A percentile compares a stretch with the other conserved stretches of the same genome.
Conservation (phyloP, 92 coral and sea anemone species). For the Phenganax stokvisi region DNA sequence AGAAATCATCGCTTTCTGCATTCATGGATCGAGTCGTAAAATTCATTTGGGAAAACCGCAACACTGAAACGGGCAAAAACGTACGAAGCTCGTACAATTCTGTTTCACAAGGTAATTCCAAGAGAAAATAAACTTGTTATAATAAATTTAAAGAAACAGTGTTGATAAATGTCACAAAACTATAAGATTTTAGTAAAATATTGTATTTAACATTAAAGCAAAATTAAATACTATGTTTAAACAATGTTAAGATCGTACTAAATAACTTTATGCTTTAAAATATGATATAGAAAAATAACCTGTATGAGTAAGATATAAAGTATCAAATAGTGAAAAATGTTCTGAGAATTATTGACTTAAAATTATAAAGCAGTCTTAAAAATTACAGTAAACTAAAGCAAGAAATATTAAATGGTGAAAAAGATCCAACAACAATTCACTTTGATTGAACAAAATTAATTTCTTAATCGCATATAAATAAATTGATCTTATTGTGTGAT, state of each 20-base stretch:
- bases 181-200: neutral
- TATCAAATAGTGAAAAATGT: no score
- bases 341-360: no score
- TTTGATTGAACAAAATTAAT: neutral
- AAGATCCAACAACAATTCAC: no score
- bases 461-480: neutral
- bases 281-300: no score
- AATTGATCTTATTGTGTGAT: neutral
- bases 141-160: neutral
- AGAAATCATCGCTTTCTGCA: conserved; percentile 17
- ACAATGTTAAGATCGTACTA: neutral
- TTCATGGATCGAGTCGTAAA: conserved; percentile 23
- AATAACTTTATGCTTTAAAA: neutral
- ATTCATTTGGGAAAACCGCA: conserved; percentile 17
- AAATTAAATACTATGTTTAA: no score
- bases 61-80: conserved; percentile 33
- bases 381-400: no score
- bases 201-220: neutral
- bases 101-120: neutral
- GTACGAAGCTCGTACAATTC: conserved; percentile 26
- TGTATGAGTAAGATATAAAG: no score
- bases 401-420: no score
- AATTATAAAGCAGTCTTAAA: no score
- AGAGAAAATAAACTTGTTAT: conserved; percentile 3
- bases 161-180: neutral